Percentiles rank a stretch among this genome's conserved stretches.
Evolutionary conservation across 1,140 invertebrate species (phyloP).

Genomic region (Plectrocnemia conspersa): DNA sequence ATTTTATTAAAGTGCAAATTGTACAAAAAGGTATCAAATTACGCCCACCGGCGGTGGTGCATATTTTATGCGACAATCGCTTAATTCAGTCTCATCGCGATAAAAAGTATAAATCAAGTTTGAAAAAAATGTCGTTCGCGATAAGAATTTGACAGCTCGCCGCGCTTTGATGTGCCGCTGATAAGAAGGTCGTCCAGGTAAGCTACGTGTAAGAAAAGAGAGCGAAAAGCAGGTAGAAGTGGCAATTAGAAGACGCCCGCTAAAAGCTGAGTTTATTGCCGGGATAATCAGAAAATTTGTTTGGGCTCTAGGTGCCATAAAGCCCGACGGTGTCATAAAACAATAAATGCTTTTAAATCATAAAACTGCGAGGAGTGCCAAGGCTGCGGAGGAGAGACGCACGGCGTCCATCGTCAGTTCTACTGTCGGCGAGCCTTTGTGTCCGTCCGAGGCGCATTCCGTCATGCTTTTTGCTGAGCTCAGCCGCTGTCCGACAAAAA

Average conservation of each 20-base stretch:
- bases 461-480: constrained; percentile 32
- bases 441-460: constrained; percentile 26
- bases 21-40: too few relatives aligned
- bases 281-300: constrained; percentile 17
- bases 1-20: too few relatives aligned
- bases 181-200: too few relatives aligned
- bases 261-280: constrained; percentile 18
- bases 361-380: too few relatives aligned
- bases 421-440: constrained; percentile 32
- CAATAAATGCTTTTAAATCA: constrained; percentile 18
- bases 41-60: too few relatives aligned
- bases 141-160: neutral
- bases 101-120: neutral
- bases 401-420: neutral
- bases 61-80: too few relatives aligned
- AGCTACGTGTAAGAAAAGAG: too few relatives aligned
- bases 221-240: neutral
- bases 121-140: neutral
- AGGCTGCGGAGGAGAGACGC: neutral
- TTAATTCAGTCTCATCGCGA: too few relatives aligned
- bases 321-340: constrained; percentile 6
- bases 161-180: neutral
- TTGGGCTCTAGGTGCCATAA: constrained; percentile 1
- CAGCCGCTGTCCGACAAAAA: constrained; percentile 15
- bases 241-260: constrained; percentile 15